Evolutionary conservation across 2,113 vertebrate genomes (phyloP), one percentile per base, ranked within the genome.

Genomic region (Pao palembangensis): DNA sequence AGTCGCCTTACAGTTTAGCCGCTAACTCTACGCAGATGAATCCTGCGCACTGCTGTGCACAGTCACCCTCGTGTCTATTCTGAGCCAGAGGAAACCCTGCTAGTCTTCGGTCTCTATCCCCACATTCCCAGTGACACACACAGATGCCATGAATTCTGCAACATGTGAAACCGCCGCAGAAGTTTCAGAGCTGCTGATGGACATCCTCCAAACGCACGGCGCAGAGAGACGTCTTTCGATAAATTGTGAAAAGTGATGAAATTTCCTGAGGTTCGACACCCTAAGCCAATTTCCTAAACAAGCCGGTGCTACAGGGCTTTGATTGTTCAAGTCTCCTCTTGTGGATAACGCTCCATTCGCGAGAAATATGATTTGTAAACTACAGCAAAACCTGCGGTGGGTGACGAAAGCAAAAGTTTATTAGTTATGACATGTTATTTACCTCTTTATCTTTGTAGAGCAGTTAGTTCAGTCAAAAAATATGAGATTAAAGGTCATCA

Each of bases 351-450:
- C 52, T 43, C 58, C 7, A 69, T 71, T 79, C 53, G 42, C 31
- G 25, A 69, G 46, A 79, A 82, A 83, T 64, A n/a, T 6, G 65
- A 85, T 88, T 81, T 73, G 73, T 70, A 18, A 69, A 56, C 46
- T 10, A 16, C 11, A 6, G n/a, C 15, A 16, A 15, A 44, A 63
- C 43, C 16, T 55, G 42, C 54, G 64, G 72, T 64, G 44, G 51
- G 3, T 47, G 51, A 65, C 60, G 50, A 53, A 75, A 54, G 58
- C 47, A n/a, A 55, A 41, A 12, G 14, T 69, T 66, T 69, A 66
- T 79, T 59, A 62, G 55, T 67, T 75, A 49, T 70, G 67, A 73
- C 76, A 71, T 38, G 44, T 71, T 25, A 25, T 65, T 70, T 64
- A 64, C 67, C 76, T 68, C 68, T 51, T 64, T 51, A 17, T 3